Conservation (phyloP, 1,140 invertebrate genomes). For the Tetragonula clypearis region DNA sequence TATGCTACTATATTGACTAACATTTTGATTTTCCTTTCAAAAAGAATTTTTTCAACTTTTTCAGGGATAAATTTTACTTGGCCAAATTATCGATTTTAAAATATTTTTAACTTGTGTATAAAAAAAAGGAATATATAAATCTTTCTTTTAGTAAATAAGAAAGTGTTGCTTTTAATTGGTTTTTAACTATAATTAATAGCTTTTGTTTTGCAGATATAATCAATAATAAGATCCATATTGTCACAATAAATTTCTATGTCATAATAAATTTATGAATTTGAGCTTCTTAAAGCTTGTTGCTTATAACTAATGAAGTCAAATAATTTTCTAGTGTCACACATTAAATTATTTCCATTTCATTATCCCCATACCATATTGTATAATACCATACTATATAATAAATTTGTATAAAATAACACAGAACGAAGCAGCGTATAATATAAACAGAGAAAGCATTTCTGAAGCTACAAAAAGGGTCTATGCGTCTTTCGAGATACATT, state of each 20-base stretch:
- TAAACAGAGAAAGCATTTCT: constrained; percentile 24
- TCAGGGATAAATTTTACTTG: not conserved
- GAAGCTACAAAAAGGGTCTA: constrained; percentile 3
- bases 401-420: not conserved
- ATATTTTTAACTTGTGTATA: not conserved
- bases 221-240: not conserved
- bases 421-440: constrained; percentile 25
- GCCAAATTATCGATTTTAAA: not conserved
- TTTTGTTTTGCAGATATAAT: not conserved
- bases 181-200: not conserved
- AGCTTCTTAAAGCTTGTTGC: not conserved
- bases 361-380: not conserved
- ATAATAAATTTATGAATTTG: not conserved
- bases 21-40: too few species aligned
- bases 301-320: not conserved
- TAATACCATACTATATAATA: not conserved
- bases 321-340: not conserved
- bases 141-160: not conserved
- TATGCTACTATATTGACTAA: not conserved
- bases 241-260: not conserved
- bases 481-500: constrained; percentile 4
- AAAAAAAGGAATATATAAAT: not conserved
- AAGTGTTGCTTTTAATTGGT: not conserved
- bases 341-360: not conserved
- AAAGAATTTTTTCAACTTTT: too few species aligned